phyloP scores from a whole-genome alignment of 2,888 invertebrate genomes.

The Bellardia bayeri region DNA sequence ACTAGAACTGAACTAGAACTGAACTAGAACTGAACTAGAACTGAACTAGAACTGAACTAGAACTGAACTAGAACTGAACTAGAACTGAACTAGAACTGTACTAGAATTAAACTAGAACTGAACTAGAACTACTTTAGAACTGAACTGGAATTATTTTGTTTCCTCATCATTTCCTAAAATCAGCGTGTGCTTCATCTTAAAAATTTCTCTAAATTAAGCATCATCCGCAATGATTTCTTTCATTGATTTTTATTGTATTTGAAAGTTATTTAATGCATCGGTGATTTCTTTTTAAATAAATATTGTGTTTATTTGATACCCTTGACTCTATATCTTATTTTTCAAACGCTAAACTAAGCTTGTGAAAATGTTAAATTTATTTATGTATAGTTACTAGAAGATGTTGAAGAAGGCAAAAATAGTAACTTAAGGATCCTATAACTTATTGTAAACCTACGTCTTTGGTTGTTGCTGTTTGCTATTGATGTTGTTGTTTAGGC shows the following conservation, averaged over 20 bases:
- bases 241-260: conserved; percentile 53
- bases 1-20: no score
- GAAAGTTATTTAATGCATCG: conserved; percentile 65
- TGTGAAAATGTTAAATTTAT: conserved; percentile 53
- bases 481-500: conserved; percentile 16
- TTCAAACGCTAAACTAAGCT: conserved; percentile 21
- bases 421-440: conserved; percentile 54
- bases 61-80: no score
- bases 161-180: background rate
- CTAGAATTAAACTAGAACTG: no score
- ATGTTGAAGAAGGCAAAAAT: background rate
- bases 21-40: no score
- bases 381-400: conserved; percentile 19
- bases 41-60: no score
- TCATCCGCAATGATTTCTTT: conserved; percentile 35
- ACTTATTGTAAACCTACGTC: conserved; percentile 54
- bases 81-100: no score
- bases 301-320: conserved; percentile 56
- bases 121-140: no score
- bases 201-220: conserved; percentile 15
- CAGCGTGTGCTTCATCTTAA: background rate
- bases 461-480: background rate
- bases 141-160: no score
- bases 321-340: conserved; percentile 13
- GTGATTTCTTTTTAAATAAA: conserved; percentile 57